Evolutionary conservation across 1,140 invertebrate species (phyloP), one percentile per base, ranked within the genome.

Genomic region (Bombyx mandarina): DNA sequence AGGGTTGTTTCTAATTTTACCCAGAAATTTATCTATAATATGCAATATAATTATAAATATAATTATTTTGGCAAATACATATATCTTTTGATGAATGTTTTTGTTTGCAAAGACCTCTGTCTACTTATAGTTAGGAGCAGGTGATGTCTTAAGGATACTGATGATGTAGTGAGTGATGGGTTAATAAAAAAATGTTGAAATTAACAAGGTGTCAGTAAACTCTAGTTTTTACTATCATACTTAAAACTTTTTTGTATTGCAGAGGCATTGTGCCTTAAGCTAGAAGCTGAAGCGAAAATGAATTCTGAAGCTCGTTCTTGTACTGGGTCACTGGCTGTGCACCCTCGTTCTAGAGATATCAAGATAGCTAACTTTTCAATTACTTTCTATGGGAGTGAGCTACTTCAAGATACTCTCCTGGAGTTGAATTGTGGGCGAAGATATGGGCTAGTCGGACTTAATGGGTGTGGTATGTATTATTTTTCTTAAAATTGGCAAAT

Each of bases 341-440:
- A 99, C 89, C 96, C 96, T 8, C 93, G 96, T 63, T 97, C 97
- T 62, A 90, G 98, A 61, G 98, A 99, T 88, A 91, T 99, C 43
- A 99, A 99, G 86, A 98, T 99, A 73, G 95, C 95, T 56, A 98
- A 97, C 79, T 95, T 99, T 75, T 98, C 98, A 45, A 96, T 99
- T 55, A 99, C 97, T 52, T 99, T 99, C 85, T 98, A 99, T 83
- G 99, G 99, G 52, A 82, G 93, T 70, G 99, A 99, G 89, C 89
- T 99, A 58, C 90, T 99, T 52, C 94, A 95, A 77, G 99, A 99
- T 82, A 98, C 98, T 0, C 94, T 96, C 81, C 88, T 99, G 0
- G 98, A 99, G 87, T 91, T 99, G 72, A 99, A 99, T 89, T 98
- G 96, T 82, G 98, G 98, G 0, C 89, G 97, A 69, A 91, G 98